Conservation (phyloP, 2,888 invertebrate genomes). For the Archaeoteleia sp. region DNA sequence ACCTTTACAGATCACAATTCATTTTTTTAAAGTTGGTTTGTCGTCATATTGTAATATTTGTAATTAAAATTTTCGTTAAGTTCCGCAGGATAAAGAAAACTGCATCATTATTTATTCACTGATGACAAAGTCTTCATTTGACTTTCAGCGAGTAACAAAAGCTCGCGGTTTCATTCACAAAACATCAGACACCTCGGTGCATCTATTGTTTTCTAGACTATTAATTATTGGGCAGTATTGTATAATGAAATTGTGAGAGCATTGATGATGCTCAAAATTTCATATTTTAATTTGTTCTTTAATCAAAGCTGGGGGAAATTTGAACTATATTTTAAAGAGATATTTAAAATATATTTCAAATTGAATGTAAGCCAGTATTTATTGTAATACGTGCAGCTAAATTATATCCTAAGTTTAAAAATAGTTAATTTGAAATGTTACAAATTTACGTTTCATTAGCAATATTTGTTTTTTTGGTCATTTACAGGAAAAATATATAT, state of each 20-base stretch:
- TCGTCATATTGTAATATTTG: too few relatives aligned
- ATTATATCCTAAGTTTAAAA: too few relatives aligned
- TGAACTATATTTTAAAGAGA: too few relatives aligned
- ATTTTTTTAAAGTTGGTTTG: too few relatives aligned
- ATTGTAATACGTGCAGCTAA: too few relatives aligned
- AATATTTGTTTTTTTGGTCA: too few relatives aligned
- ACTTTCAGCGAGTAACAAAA: conserved; percentile 12
- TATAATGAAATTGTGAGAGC: conserved; percentile 8
- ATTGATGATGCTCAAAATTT: conserved; percentile 4
- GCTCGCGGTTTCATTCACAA: conserved; percentile 8
- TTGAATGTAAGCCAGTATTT: too few relatives aligned
- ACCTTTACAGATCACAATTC: too few relatives aligned
- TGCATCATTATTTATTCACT: conserved; percentile 14
- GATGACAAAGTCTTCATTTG: conserved; percentile 13
- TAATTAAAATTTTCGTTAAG: conserved; percentile 4
- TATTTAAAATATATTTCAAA: too few relatives aligned
- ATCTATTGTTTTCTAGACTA: conserved; percentile 12
- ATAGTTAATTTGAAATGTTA: too few relatives aligned
- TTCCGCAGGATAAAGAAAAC: conserved; percentile 1
- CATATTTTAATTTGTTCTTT: conserved; percentile 1
- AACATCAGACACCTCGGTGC: conserved; percentile 9
- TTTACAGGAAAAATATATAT: too few relatives aligned
- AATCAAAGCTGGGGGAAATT: background rate
- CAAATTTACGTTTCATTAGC: too few relatives aligned
- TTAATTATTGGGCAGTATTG: conserved; percentile 3